Percentiles rank a stretch among this genome's conserved stretches.
Evolutionary conservation across 2,797 vertebrate genomes (phyloP).

Genomic region (Syndactyla subalaris): DNA sequence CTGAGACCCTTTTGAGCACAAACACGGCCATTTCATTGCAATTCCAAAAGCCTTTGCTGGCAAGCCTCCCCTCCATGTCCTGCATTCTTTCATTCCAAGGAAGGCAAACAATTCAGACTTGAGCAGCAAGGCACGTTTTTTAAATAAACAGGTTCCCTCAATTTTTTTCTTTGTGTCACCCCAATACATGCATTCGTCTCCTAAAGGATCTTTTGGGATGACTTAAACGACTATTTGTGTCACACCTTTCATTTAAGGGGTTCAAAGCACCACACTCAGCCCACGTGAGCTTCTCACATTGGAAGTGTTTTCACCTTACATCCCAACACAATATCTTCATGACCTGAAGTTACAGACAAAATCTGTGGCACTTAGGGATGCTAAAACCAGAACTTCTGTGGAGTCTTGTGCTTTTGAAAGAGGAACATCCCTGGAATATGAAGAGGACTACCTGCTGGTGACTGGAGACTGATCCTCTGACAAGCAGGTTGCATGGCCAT

Average conservation of each 20-base stretch:
- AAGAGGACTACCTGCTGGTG: not conserved
- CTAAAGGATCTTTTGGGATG: not conserved
- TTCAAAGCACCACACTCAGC: not conserved
- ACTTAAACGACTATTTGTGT: not conserved
- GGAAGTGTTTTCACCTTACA: not conserved
- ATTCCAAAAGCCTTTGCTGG: constrained; percentile 63
- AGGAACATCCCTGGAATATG: not conserved
- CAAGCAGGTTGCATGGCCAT: not conserved
- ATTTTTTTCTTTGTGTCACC: constrained; percentile 33
- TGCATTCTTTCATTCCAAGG: constrained; percentile 69
- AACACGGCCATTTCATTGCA: constrained; percentile 59
- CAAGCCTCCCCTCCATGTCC: constrained; percentile 46
- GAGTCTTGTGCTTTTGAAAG: not conserved
- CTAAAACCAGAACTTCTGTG: not conserved
- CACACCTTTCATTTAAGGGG: not conserved
- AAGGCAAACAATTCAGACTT: constrained; percentile 63
- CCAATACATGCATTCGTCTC: not conserved
- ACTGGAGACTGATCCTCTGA: not conserved
- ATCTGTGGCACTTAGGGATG: not conserved
- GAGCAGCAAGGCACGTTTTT: constrained; percentile 58
- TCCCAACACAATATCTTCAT: not conserved
- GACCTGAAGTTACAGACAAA: not conserved
- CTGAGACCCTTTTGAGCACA: constrained; percentile 60
- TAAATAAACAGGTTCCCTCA: constrained; percentile 63
- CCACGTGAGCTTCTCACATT: not conserved